Evolutionary conservation across 2,888 invertebrate genomes (phyloP).

Genomic region (Scaptomyza cyrtandrae): DNA sequence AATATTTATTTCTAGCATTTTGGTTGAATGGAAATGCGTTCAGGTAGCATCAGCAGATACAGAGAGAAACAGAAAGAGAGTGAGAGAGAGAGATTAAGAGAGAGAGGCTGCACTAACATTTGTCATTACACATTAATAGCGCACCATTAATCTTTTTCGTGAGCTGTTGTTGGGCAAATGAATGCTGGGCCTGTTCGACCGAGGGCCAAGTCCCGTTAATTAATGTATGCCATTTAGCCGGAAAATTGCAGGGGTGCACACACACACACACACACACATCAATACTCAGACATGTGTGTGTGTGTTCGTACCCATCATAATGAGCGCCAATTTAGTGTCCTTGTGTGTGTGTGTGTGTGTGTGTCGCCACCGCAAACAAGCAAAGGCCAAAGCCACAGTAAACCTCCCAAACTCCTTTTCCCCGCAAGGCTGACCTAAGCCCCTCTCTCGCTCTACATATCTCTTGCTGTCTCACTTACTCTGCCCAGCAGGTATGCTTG

Average conservation of each 20-base stretch:
- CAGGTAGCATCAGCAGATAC: constrained; percentile 24
- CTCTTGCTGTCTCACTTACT: constrained; percentile 26
- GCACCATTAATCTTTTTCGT: constrained; percentile 82
- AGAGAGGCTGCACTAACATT: constrained; percentile 72
- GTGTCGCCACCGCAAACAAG: constrained; percentile 76
- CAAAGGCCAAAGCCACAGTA: constrained; percentile 71
- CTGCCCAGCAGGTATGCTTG: constrained; percentile 79
- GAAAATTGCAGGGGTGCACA: constrained; percentile 72
- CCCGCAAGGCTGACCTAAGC: constrained; percentile 12
- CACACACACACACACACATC: constrained; percentile 32
- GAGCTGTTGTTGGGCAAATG: constrained; percentile 61
- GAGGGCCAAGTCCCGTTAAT: constrained; percentile 72
- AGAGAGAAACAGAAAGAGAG: background rate
- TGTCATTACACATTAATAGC: constrained; percentile 83
- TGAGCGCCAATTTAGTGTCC: constrained; percentile 76
- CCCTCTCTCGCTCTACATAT: background rate
- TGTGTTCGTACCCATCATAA: constrained; percentile 63
- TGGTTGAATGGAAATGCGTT: constrained; percentile 58
- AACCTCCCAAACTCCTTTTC: background rate
- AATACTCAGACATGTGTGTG: constrained; percentile 19
- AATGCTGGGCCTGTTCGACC: constrained; percentile 49
- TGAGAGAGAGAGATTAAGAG: background rate
- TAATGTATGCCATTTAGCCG: constrained; percentile 80
- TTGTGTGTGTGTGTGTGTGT: constrained; percentile 38
- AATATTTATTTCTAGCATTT: constrained; percentile 78